phyloP scores from a whole-genome alignment of 2,113 vertebrate genomes.

The Gymnobelideus leadbeateri region DNA sequence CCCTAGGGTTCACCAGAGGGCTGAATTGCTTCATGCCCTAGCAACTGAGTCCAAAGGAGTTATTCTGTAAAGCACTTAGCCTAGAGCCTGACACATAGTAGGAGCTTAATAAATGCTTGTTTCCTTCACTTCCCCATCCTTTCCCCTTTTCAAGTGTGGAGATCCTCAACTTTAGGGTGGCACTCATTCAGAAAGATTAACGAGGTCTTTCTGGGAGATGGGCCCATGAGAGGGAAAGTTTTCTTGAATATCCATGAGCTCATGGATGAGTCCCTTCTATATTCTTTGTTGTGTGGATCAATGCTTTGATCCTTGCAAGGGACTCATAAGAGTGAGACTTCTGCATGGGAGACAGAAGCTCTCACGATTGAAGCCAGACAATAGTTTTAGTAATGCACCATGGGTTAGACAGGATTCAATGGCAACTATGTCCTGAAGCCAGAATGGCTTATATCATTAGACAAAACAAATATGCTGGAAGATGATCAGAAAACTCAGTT shows the following conservation, averaged over 20 bases:
- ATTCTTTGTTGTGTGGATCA: too few relatives aligned
- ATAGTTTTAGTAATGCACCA: too few relatives aligned
- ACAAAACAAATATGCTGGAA: neutral
- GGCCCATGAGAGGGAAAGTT: neutral
- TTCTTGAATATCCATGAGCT: neutral
- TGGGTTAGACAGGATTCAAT: too few relatives aligned
- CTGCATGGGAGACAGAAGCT: too few relatives aligned
- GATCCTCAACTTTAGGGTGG: neutral
- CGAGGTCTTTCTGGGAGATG: neutral
- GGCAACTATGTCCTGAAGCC: too few relatives aligned
- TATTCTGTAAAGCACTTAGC: neutral
- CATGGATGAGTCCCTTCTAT: too few relatives aligned
- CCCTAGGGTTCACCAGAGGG: neutral
- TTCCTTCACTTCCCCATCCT: neutral
- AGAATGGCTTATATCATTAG: neutral
- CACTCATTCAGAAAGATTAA: neutral
- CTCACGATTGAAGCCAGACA: too few relatives aligned
- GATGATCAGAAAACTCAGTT: neutral
- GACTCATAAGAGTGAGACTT: too few relatives aligned
- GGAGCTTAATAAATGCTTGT: neutral
- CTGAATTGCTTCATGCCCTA: neutral
- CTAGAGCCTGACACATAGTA: neutral
- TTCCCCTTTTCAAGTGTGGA: neutral
- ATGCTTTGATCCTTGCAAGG: too few relatives aligned
- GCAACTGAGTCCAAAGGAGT: neutral